Base-by-base conservation (phyloP, 2,888 invertebrate species). In the Iphiclides podalirius region DNA sequence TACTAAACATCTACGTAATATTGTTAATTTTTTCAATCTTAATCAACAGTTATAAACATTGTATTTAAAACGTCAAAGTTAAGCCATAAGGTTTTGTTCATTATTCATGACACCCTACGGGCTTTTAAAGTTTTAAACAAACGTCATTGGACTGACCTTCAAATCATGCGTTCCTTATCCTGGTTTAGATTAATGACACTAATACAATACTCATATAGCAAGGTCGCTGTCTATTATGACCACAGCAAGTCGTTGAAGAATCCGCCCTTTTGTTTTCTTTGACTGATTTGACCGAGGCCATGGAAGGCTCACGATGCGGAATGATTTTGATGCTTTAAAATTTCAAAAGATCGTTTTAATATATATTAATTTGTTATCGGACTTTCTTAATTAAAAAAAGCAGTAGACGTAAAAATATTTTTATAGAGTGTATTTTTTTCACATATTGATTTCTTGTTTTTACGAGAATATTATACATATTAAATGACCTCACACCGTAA, bases 231-330 rank as follows among this genome's bases (percentile, higher is more conserved):
- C 50, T 61, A 56, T 57, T 59, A 57, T 57, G 56, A 50, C 50
- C 46, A 47, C 41, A 34, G 45, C 54, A 53, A 52, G 58, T 58
- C 57, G 55, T 43, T 46, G 39, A 43, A 53, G 47, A 53, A 60
- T 59, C 61, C 57, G 44, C 50, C 55, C 59, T 69, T 68, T 70
- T 73, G 64, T 70, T 61, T 68, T 58, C 53, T 52, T 39, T 39
- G 26, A 35, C 33, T 38, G 48, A 57, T 58, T 53, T 35, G 45
- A 56, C 61, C 66, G 64, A 50, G 67, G 64, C 23, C 60, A 60
- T 52, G 53, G 47, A 52, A 20, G 4, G 20, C 54, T 67, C 71
- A 73, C 72, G 70, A 73, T 42, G 53, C 68, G 63, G 66, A 70
- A 63, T 54, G 46, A 62, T 57, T 39, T 35, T 7, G 14, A 45